Percentiles rank a stretch among this genome's conserved stretches.
phyloP scores from a whole-genome alignment of 2,113 vertebrate genomes.

The Accipiter virgatus region DNA sequence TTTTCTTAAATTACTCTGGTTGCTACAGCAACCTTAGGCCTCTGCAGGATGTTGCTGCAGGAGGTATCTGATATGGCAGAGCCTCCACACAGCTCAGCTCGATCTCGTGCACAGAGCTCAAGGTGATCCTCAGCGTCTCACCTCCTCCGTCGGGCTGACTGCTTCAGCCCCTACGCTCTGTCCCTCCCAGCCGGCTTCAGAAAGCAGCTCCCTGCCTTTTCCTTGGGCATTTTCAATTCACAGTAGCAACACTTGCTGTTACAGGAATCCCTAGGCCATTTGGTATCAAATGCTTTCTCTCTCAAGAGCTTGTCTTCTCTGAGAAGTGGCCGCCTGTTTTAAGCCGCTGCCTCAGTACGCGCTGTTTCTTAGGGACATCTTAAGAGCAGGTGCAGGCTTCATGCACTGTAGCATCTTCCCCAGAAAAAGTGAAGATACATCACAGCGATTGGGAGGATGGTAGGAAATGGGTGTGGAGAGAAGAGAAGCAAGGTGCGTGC shows the following conservation, averaged over 20 bases:
- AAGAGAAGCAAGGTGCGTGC: neutral
- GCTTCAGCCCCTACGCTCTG: neutral
- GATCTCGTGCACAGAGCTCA: neutral
- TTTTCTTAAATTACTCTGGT: constrained; percentile 51
- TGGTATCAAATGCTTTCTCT: neutral
- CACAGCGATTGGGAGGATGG: neutral
- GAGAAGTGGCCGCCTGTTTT: neutral
- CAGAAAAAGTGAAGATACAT: neutral
- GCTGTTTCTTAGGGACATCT: neutral
- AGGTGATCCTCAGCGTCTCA: neutral
- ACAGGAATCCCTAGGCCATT: neutral
- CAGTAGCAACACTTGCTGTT: neutral
- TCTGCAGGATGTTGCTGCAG: constrained; percentile 3
- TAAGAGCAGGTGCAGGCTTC: neutral
- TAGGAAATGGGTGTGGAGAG: neutral
- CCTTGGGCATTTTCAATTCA: neutral
- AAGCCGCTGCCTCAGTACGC: accelerated
- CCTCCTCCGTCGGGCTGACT: neutral
- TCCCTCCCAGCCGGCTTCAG: neutral
- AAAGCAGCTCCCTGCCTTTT: neutral
- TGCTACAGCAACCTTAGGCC: constrained; percentile 54
- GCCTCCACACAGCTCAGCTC: neutral
- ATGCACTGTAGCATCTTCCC: neutral
- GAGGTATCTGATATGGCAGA: neutral
- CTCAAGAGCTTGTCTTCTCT: neutral